phyloP scores from a whole-genome alignment of 2,113 vertebrate species.

The Crotalus viridis region DNA sequence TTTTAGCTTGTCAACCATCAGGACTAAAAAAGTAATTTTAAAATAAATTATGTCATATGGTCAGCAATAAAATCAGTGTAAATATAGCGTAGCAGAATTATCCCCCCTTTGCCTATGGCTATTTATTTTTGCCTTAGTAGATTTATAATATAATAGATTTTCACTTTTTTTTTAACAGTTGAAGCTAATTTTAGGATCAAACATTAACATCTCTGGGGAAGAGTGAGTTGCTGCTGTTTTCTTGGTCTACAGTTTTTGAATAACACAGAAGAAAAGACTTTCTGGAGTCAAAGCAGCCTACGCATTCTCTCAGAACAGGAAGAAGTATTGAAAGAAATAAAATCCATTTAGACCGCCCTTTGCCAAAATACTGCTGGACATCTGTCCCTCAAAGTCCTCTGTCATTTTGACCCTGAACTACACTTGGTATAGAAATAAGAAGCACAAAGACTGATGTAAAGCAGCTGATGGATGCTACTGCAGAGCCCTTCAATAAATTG shows the following conservation, averaged over 20 bases:
- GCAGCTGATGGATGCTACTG: not conserved
- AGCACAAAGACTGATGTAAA: too few relatives aligned
- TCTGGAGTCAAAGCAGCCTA: slow-evolving; percentile 3
- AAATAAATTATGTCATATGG: not conserved
- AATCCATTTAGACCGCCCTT: not conserved
- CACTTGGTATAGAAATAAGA: not conserved
- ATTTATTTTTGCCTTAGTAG: not conserved
- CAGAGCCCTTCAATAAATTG: not conserved
- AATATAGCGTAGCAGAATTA: not conserved
- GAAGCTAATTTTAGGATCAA: slow-evolving; percentile 72
- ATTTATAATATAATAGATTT: not conserved
- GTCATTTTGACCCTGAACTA: slow-evolving; percentile 4
- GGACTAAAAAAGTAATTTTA: not conserved
- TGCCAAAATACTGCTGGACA: slow-evolving; percentile 9
- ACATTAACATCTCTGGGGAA: slow-evolving; percentile 36
- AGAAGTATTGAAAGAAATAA: slow-evolving; percentile 21
- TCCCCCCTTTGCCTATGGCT: not conserved
- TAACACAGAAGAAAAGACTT: slow-evolving; percentile 32
- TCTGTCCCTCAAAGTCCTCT: slow-evolving; percentile 6
- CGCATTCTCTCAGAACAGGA: slow-evolving; percentile 1
- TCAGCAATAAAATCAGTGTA: not conserved
- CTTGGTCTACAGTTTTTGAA: slow-evolving; percentile 30
- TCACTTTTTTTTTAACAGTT: slow-evolving; percentile 52
- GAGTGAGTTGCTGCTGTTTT: not conserved
- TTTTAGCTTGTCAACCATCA: not conserved